Conservation (phyloP, 2,797 vertebrate genomes). For the Chaetophractus vellerosus region DNA sequence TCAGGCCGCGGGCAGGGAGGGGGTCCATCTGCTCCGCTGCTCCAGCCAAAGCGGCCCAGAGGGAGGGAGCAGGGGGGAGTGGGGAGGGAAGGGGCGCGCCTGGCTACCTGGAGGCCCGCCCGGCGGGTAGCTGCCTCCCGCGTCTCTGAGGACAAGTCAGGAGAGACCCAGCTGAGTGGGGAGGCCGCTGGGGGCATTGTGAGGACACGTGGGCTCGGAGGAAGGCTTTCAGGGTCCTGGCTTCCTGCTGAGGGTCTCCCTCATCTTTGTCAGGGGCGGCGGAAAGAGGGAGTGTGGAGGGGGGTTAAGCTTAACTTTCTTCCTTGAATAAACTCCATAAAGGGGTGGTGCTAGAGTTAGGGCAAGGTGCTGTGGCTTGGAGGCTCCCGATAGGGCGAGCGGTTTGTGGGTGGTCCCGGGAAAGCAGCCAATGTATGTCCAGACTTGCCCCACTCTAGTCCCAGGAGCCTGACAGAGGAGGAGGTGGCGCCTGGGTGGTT, state of each 20-base stretch:
- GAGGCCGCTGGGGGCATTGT: not conserved
- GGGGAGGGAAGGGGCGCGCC: not conserved
- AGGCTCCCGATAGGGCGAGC: not conserved
- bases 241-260: not conserved
- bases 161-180: not conserved
- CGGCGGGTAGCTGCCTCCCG: no score
- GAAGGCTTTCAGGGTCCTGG: not conserved
- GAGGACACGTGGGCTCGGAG: not conserved
- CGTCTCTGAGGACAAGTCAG: not conserved
- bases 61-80: not conserved
- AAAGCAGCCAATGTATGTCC: not conserved
- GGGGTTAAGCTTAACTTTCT: not conserved
- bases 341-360: not conserved
- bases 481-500: not conserved
- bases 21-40: not conserved
- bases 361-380: not conserved
- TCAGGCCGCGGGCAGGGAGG: constrained; percentile 57
- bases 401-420: not conserved
- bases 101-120: not conserved
- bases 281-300: not conserved
- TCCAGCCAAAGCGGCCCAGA: constrained; percentile 16
- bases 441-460: not conserved
- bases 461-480: not conserved
- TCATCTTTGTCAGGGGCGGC: not conserved
- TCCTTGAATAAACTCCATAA: not conserved